These are phyloP conservation scores for Thera obeliscata DNA, from an alignment of 2,888 invertebrate species.

Conservation along the genomic window DNA sequence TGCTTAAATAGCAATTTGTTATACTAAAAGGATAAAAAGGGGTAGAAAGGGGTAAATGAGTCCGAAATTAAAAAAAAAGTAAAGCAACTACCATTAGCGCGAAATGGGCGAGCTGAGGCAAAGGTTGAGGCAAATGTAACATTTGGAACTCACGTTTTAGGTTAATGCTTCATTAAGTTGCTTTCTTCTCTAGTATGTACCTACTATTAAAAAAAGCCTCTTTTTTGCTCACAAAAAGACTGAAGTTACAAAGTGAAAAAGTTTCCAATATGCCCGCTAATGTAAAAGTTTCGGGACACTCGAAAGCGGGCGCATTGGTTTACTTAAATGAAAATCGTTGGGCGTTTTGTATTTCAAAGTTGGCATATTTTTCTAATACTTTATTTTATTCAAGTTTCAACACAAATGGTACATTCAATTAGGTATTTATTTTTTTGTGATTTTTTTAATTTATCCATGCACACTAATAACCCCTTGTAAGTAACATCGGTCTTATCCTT, in stretches of 20 bases:
- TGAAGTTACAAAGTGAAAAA: conserved; percentile 32
- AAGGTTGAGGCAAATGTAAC: conserved; percentile 38
- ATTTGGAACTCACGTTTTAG: conserved; percentile 38
- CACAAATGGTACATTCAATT: not conserved
- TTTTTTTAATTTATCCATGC: not conserved
- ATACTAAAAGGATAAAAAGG: conserved; percentile 48
- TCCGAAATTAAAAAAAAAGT: conserved; percentile 49
- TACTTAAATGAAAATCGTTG: conserved; percentile 19
- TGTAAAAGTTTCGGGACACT: conserved; percentile 35
- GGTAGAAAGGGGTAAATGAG: conserved; percentile 41
- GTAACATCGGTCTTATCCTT: too few relatives aligned
- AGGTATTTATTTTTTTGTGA: not conserved
- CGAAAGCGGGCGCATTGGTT: conserved; percentile 18
- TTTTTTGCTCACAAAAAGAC: conserved; percentile 13
- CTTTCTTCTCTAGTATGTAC: conserved; percentile 28
- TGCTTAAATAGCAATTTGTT: conserved; percentile 46
- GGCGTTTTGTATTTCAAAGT: conserved; percentile 18
- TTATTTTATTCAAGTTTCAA: not conserved
- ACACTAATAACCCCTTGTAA: too few relatives aligned
- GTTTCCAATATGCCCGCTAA: conserved; percentile 38
- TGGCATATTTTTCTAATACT: conserved; percentile 1
- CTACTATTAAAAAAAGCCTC: conserved; percentile 33
- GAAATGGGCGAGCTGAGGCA: conserved; percentile 34
- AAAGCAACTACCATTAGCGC: conserved; percentile 53
- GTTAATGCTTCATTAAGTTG: conserved; percentile 39